Conservation (phyloP, 2,113 vertebrate genomes). For the Nymphicus hollandicus region DNA sequence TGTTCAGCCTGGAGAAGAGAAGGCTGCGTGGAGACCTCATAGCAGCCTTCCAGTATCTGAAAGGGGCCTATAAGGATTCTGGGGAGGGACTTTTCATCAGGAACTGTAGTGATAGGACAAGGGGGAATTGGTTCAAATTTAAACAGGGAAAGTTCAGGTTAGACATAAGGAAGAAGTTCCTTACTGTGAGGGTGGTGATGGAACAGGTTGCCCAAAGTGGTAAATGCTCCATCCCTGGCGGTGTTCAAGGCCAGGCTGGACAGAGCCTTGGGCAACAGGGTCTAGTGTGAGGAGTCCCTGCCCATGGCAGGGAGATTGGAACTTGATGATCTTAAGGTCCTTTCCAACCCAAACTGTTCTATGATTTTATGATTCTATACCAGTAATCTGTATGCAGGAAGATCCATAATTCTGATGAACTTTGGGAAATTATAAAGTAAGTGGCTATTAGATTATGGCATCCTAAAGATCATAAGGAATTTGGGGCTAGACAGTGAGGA, state of each 20-base stretch:
- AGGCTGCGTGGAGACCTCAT: background rate
- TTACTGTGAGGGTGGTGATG: background rate
- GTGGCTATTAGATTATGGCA: background rate
- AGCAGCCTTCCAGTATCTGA: background rate
- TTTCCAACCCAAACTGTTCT: background rate
- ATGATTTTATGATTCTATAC: background rate
- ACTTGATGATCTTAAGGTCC: background rate
- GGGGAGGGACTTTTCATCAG: background rate
- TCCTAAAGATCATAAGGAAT: background rate
- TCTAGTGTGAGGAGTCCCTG: background rate
- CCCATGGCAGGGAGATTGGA: background rate
- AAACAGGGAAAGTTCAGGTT: background rate
- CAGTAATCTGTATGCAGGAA: background rate
- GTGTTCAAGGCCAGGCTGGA: background rate
- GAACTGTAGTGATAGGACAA: background rate
- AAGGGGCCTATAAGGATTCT: background rate
- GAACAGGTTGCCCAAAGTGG: background rate
- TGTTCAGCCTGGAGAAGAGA: background rate
- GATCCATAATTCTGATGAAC: background rate
- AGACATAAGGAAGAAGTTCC: background rate
- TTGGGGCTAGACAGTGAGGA: background rate
- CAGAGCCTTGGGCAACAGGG: background rate
- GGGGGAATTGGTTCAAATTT: background rate
- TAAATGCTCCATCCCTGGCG: background rate
- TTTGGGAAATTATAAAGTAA: background rate